Conservation (phyloP, 2,888 invertebrate species). For the Meiosimyza platycephala region DNA sequence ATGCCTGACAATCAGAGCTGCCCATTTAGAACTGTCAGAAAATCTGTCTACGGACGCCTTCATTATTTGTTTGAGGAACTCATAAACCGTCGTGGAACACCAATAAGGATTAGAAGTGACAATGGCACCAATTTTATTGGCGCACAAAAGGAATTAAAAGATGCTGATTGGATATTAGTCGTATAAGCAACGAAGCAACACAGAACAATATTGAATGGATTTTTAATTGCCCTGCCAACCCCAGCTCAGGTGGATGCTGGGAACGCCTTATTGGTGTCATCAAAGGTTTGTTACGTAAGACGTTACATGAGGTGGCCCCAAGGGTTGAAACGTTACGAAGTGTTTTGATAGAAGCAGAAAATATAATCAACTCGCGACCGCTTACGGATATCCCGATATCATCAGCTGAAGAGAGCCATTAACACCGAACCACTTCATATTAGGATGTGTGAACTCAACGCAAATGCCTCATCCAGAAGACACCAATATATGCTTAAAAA, state of each 20-base stretch:
- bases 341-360: no score
- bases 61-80: conserved; percentile 37
- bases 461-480: conserved; percentile 36
- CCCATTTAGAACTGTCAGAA: conserved; percentile 35
- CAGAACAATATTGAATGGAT: conserved; percentile 30
- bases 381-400: conserved; percentile 40
- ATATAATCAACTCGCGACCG: conserved; percentile 40
- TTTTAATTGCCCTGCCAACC: no score
- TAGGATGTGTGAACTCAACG: conserved; percentile 38
- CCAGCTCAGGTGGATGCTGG: conserved; percentile 43
- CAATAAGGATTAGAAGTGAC: no score
- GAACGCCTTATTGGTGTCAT: conserved; percentile 23
- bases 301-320: conserved; percentile 29
- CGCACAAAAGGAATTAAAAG: conserved; percentile 31
- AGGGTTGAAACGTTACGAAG: conserved; percentile 41
- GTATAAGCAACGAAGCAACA: conserved; percentile 16
- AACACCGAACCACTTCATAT: conserved; percentile 43
- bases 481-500: conserved; percentile 31
- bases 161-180: conserved; percentile 13
- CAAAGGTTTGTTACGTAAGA: conserved; percentile 10
- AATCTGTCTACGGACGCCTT: conserved; percentile 40
- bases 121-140: no score
- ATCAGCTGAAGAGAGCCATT: conserved; percentile 37
- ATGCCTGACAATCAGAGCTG: conserved; percentile 6
- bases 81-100: no score